phyloP scores from a whole-genome alignment of 1,140 invertebrate genomes.

The Aphaenogaster ashmeadi region DNA sequence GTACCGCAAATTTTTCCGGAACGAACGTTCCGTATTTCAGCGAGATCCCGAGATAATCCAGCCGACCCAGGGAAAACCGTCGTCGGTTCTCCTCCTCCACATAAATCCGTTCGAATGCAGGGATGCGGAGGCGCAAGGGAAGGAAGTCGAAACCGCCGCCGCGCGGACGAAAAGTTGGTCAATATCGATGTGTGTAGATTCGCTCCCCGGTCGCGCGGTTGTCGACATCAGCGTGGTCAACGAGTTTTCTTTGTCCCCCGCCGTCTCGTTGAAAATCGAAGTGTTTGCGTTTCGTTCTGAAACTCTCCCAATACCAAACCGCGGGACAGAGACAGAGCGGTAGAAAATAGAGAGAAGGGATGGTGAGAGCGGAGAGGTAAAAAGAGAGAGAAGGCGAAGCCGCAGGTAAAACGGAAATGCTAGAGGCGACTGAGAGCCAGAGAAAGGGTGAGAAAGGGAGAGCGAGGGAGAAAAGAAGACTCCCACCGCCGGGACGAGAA shows the following conservation, averaged over 20 bases:
- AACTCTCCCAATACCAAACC: conserved; percentile 27
- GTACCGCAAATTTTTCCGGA: conserved; percentile 54
- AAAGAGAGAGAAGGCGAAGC: not conserved
- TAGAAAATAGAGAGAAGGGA: not conserved
- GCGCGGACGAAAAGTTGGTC: conserved; percentile 67
- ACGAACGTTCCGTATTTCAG: conserved; percentile 56
- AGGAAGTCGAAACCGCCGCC: conserved; percentile 33
- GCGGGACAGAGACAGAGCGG: not conserved
- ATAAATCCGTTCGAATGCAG: conserved; percentile 57
- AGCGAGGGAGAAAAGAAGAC: conserved; percentile 11
- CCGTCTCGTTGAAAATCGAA: conserved; percentile 71
- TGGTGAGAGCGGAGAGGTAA: not conserved
- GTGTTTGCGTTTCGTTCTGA: conserved; percentile 71
- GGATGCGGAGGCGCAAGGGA: not conserved
- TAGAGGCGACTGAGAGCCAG: not conserved
- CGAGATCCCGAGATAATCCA: conserved; percentile 55
- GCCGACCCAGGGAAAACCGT: conserved; percentile 43
- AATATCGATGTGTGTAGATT: conserved; percentile 73
- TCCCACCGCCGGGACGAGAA: not conserved
- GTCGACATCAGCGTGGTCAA: conserved; percentile 65
- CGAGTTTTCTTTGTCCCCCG: conserved; percentile 66
- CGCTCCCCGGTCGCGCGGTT: conserved; percentile 58
- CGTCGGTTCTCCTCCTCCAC: conserved; percentile 6
- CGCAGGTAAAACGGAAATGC: conserved; percentile 42
- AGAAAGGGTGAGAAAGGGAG: not conserved